These are phyloP conservation scores for Desoria tigrina DNA, from an alignment of 2,888 invertebrate species.

Conservation along the genomic window DNA sequence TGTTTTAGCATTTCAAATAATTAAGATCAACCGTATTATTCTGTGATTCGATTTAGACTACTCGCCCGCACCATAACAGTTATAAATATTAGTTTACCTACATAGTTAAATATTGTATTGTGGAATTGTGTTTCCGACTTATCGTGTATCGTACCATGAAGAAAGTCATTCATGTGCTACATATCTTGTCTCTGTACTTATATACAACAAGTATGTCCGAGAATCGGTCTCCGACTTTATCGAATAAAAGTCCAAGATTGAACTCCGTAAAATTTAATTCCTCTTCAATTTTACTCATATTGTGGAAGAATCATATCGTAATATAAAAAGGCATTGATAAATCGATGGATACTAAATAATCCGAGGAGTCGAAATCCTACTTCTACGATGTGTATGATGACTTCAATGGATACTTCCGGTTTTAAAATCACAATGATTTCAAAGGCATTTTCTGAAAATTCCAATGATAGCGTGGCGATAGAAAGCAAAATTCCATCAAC, in stretches of 20 bases:
- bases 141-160: not conserved
- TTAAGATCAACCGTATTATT: constrained; percentile 21
- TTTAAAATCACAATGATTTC: not conserved
- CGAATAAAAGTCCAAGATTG: too few relatives aligned
- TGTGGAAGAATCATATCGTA: not conserved
- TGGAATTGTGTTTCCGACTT: too few relatives aligned
- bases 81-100: not conserved
- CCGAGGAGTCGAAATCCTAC: constrained; percentile 17
- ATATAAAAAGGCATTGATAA: constrained; percentile 1
- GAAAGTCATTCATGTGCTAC: constrained; percentile 1
- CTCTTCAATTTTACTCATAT: constrained; percentile 2
- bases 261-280: too few relatives aligned
- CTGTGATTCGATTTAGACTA: constrained; percentile 17
- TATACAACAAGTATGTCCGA: too few relatives aligned
- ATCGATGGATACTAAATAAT: constrained; percentile 2
- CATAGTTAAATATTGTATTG: too few relatives aligned
- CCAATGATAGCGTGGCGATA: not conserved
- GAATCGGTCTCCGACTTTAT: too few relatives aligned
- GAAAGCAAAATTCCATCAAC: constrained; percentile 16
- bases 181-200: constrained; percentile 3
- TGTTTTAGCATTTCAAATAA: constrained; percentile 3
- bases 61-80: constrained; percentile 11
- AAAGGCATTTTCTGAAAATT: not conserved
- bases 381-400: constrained; percentile 9
- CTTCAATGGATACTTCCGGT: not conserved